These are phyloP conservation scores for Micrasema longulum DNA, from an alignment of 1,140 invertebrate genomes.

Conservation along the genomic window DNA sequence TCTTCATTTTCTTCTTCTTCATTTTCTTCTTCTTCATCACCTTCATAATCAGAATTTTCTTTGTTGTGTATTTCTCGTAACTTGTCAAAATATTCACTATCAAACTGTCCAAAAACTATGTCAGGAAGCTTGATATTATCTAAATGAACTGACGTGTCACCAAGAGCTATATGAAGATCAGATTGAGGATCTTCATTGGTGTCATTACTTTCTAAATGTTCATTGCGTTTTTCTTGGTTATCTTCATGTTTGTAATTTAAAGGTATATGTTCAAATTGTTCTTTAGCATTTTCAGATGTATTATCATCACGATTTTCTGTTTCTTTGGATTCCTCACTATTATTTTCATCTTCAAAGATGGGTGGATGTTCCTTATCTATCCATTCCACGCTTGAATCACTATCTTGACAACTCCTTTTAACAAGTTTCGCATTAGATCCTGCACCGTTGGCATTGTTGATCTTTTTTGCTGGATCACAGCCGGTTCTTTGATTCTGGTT, in stretches of 20 bases:
- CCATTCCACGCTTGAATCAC: slow-evolving; percentile 47
- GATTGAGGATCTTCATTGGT: background rate
- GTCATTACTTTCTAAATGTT: slow-evolving; percentile 52
- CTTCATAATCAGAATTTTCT: slow-evolving; percentile 50
- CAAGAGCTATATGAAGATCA: slow-evolving; percentile 40
- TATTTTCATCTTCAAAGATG: background rate
- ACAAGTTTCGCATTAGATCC: slow-evolving; percentile 41
- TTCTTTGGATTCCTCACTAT: background rate
- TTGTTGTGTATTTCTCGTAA: slow-evolving; percentile 44
- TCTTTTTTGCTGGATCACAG: slow-evolving; percentile 34
- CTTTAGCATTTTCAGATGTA: slow-evolving; percentile 58
- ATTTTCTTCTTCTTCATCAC: slow-evolving; percentile 54
- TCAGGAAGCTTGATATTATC: slow-evolving; percentile 50
- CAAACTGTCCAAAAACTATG: slow-evolving; percentile 36
- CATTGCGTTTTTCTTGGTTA: slow-evolving; percentile 46
- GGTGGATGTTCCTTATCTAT: slow-evolving; percentile 26
- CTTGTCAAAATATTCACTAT: slow-evolving; percentile 37
- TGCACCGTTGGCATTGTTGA: slow-evolving; percentile 22
- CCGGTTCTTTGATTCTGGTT: slow-evolving; percentile 11
- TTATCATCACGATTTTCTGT: background rate
- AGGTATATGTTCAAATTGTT: slow-evolving; percentile 66
- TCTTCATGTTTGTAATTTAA: slow-evolving; percentile 62
- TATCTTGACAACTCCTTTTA: slow-evolving; percentile 41
- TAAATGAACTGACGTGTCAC: slow-evolving; percentile 41
- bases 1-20: slow-evolving; percentile 54